Conservation (phyloP, 2,797 vertebrate genomes). For the Cryptoprocta ferox region DNA sequence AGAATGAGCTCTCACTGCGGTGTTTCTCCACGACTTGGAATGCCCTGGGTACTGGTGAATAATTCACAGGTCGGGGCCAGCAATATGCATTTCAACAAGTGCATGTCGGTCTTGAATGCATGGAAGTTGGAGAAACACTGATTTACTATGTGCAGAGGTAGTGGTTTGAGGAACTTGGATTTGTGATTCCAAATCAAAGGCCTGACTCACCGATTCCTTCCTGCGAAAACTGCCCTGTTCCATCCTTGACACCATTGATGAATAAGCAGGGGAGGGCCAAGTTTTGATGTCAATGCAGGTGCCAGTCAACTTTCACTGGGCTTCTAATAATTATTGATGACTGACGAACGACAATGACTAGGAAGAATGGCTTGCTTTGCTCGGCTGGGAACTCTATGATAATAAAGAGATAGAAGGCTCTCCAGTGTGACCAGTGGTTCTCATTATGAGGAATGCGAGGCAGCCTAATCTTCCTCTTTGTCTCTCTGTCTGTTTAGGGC, state of each 20-base stretch:
- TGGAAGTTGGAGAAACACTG: neutral
- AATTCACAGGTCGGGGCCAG: neutral
- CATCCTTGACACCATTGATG: neutral
- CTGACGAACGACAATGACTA: neutral
- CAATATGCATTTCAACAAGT: accelerated
- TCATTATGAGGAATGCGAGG: neutral
- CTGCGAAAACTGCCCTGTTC: neutral
- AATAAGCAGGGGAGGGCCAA: neutral
- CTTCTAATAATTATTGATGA: neutral
- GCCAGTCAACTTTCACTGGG: neutral
- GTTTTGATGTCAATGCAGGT: neutral
- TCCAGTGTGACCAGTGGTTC: neutral
- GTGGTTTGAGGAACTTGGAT: neutral
- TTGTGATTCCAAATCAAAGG: neutral
- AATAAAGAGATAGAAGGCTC: neutral
- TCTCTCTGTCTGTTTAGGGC: neutral
- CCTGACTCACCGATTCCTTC: neutral
- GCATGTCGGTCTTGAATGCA: accelerated
- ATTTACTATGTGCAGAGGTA: neutral
- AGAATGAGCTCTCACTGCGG: accelerated
- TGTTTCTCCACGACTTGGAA: accelerated
- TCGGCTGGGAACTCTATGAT: neutral
- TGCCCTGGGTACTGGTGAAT: neutral
- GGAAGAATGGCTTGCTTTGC: neutral
- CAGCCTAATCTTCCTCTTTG: neutral